phyloP scores from a whole-genome alignment of 1,140 invertebrate genomes.

The Drosophila nannoptera region DNA sequence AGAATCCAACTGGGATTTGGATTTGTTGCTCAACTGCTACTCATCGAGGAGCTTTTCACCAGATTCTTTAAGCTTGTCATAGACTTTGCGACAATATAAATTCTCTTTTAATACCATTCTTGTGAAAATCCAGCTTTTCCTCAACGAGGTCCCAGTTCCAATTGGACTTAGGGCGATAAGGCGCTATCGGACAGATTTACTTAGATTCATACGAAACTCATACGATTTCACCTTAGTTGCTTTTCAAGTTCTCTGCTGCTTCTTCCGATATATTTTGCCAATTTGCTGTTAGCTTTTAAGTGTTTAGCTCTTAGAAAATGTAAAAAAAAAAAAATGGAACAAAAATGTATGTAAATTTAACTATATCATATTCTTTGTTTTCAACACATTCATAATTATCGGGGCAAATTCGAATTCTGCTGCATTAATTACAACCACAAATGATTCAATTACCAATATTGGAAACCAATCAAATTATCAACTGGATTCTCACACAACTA shows the following conservation, averaged over 20 bases:
- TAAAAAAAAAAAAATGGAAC: constrained; percentile 1
- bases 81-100: too few relatives aligned
- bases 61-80: too few relatives aligned
- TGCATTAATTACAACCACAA: constrained; percentile 28
- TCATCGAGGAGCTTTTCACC: too few relatives aligned
- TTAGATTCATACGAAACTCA: too few relatives aligned
- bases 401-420: constrained; percentile 32
- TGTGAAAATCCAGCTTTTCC: too few relatives aligned
- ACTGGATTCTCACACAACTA: constrained; percentile 41
- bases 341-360: constrained; percentile 32
- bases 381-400: constrained; percentile 25
- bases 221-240: background rate
- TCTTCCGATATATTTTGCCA: background rate
- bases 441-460: constrained; percentile 32
- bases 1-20: too few relatives aligned
- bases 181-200: too few relatives aligned
- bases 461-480: constrained; percentile 35
- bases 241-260: constrained; percentile 7
- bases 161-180: too few relatives aligned
- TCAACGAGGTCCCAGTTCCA: too few relatives aligned
- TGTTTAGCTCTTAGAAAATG: constrained; percentile 14
- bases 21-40: too few relatives aligned
- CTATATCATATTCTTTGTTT: constrained; percentile 39
- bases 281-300: constrained; percentile 8
- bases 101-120: too few relatives aligned